A percentile compares a stretch with the other conserved stretches of the same genome.
phyloP scores from a whole-genome alignment of 1,140 invertebrate species.

The Plutomurus gul region DNA sequence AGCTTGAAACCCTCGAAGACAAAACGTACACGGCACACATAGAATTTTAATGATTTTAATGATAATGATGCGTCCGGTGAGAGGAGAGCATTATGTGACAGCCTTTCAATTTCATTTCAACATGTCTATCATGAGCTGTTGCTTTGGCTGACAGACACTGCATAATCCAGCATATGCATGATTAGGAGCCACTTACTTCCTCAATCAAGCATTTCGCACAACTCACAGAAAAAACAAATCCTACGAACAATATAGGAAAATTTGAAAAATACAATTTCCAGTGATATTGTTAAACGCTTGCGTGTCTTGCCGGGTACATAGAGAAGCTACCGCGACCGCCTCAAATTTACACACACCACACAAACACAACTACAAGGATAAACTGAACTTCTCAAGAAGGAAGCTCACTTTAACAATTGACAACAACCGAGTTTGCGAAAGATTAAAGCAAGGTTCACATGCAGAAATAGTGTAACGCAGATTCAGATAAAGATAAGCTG shows the following conservation, averaged over 20 bases:
- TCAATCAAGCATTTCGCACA: conserved; percentile 19
- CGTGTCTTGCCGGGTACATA: not conserved
- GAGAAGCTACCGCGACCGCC: not conserved
- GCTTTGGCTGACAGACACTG: not conserved
- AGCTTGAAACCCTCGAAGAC: conserved; percentile 5
- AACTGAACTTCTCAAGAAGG: conserved; percentile 5
- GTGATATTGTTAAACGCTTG: conserved; percentile 13
- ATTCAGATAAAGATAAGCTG: conserved; percentile 23
- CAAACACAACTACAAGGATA: conserved; percentile 21
- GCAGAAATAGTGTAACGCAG: conserved; percentile 20
- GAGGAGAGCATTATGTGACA: conserved; percentile 7
- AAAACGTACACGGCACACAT: not conserved
- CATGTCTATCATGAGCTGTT: not conserved
- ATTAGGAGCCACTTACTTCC: conserved; percentile 4
- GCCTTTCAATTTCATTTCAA: conserved; percentile 1
- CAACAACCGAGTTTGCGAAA: conserved; percentile 28
- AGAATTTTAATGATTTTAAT: conserved; percentile 21
- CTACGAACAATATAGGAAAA: conserved; percentile 27
- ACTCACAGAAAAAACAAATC: not conserved
- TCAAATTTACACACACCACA: conserved; percentile 4
- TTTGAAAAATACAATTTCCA: conserved; percentile 11
- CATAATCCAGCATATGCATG: not conserved
- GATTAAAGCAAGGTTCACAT: conserved; percentile 8
- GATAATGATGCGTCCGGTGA: conserved; percentile 15
- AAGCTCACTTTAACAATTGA: conserved; percentile 25